Evolutionary conservation across 2,888 invertebrate genomes (phyloP), one percentile per base, ranked within the genome.

Genomic region (Gortyna flavago): DNA sequence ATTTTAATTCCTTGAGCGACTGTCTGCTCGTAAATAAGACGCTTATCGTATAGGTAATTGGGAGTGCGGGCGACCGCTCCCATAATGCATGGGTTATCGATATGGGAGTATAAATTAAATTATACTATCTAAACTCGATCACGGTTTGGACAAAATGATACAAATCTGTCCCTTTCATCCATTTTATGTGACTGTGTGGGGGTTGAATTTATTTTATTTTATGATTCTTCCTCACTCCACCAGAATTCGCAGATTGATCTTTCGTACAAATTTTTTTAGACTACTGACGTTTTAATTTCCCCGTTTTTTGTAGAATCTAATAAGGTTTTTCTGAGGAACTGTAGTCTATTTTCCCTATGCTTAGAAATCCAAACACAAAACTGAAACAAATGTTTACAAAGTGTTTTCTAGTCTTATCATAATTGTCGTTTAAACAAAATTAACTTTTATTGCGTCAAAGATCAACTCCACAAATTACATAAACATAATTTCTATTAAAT

Each of bases 21-120:
- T 90, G 90, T 89, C 89, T 90, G 91, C 84, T 92, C 94, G 93
- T 96, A 96, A 96, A 96, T 96, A 95, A 94, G 91, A 91, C 92
- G 90, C 95, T 96, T 96, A 96, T 96, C 96, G 93, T 92, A 94
- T 94, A 93, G 94, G 95, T 96, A 96, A 96, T 96, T 96, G 95
- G 93, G 93, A 91, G 95, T 96, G 94, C 95, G 94, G 95, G 94
- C 92, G 94, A 95, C 94, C 92, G 93, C 92, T 93, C 90, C 93
- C 90, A 92, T 93, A 91, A 90, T 89, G 87, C 87, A 91, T 88
- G 88, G 88, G 90, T 90, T 93, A 93, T 91, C 93, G 88, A 90
- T 92, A 91, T 84, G 90, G 88, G 89, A 88, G 89, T 90, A 92
- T 95, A 94, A 95, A 95, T 95, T 93, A 91, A 95, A 94, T 94